Evolutionary conservation across 2,113 vertebrate genomes (phyloP), one percentile per base, ranked within the genome.

Genomic region (Clarias magur): DNA sequence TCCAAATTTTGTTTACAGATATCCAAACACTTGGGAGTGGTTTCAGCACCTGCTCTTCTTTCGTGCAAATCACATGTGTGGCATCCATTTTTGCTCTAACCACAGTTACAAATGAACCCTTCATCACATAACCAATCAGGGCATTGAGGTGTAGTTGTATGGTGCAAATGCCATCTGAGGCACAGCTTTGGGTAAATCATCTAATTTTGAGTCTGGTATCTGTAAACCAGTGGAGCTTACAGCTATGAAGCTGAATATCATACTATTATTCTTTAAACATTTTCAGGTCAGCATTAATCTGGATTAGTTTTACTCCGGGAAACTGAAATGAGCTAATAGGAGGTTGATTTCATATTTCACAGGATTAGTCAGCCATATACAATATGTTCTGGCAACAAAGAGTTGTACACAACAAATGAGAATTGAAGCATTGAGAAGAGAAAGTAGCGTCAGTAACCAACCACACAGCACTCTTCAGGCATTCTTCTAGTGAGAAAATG

Each of bases 271-370:
- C n/a, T 27, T 79, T 15, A 42, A 21, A 70, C 30, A 34, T 73
- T 73, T 73, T 73, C 19, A 73, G 16, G 70, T 73, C 17, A 73
- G 70, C 70, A 25, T 73, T 73, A 73, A 73, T 42, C 34, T 42
- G 30, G 70, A 57, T 15, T 53, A 25, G 21, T 54, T 21, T 76
- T n/a, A 53, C 23, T 76, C 23, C 21, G 15, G 6, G 3, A 27
- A 34, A 27, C 7, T n/a, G 48, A 53, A n/a, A 78, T 75, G 1
- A 70, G 23, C 34, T 19, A 19, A 42, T 38, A 17, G 15, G 70
- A 25, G 23, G 56, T 54, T 79, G 4, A 17, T 17, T 76, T 76
- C 73, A 53, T 6, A 53, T 76, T 54, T 76, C 48, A 75, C 38
- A 76, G 34, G 16, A 27, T 27, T 67, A 70, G 6, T 70, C 30